phyloP scores from a whole-genome alignment of 2,888 invertebrate genomes.

The Copidosoma aretas region DNA sequence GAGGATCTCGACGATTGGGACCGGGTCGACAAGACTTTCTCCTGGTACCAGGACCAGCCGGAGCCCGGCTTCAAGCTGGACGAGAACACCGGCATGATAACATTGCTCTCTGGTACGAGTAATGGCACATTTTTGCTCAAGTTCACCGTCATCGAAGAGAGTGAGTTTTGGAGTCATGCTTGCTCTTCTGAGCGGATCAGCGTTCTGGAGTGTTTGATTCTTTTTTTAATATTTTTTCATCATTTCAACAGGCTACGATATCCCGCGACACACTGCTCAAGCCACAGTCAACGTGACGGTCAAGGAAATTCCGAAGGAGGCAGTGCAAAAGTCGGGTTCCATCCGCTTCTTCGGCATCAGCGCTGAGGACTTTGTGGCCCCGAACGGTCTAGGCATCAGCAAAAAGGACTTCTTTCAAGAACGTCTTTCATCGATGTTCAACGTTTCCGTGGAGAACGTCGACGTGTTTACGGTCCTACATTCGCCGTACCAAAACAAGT shows the following conservation, averaged over 20 bases:
- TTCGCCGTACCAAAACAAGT: constrained; percentile 70
- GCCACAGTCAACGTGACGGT: constrained; percentile 88
- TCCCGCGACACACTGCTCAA: constrained; percentile 74
- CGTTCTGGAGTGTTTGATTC: no score
- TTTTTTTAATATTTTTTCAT: constrained; percentile 1
- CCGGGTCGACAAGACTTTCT: constrained; percentile 86
- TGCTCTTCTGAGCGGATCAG: no score
- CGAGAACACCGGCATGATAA: constrained; percentile 83
- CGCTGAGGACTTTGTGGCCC: constrained; percentile 84
- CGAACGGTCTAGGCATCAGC: constrained; percentile 68
- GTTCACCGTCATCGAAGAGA: constrained; percentile 78
- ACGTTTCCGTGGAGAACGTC: constrained; percentile 81
- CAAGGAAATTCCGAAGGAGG: constrained; percentile 87
- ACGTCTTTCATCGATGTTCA: constrained; percentile 74
- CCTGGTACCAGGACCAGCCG: constrained; percentile 69
- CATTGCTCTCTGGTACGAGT: constrained; percentile 78
- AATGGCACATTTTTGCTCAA: constrained; percentile 78
- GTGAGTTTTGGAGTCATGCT: constrained; percentile 45
- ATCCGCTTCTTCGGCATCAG: constrained; percentile 82
- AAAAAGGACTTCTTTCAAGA: constrained; percentile 76
- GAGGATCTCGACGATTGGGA: constrained; percentile 98
- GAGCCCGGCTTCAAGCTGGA: constrained; percentile 78
- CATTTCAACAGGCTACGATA: constrained; percentile 44
- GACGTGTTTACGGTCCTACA: constrained; percentile 92
- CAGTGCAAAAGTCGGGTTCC: constrained; percentile 91